Evolutionary conservation across 2,797 vertebrate genomes (phyloP).

Genomic region (Sebastes steindachneri): DNA sequence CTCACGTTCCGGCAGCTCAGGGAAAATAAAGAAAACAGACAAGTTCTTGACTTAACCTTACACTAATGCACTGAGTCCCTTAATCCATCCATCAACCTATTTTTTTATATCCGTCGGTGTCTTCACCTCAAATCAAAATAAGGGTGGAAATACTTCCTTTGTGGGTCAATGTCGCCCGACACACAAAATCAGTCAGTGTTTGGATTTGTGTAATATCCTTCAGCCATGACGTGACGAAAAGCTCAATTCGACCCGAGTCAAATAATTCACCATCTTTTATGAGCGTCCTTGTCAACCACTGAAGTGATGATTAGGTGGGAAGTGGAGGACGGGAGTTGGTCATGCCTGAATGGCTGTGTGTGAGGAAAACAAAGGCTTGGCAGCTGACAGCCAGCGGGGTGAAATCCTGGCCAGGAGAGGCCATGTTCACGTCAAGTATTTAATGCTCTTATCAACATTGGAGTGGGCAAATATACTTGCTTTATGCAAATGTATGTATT

Average conservation of each 20-base stretch:
- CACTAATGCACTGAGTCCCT: conserved; percentile 28
- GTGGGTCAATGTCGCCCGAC: conserved; percentile 46
- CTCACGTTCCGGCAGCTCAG: conserved; percentile 17
- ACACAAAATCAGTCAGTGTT: conserved; percentile 46
- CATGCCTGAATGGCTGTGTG: conserved; percentile 43
- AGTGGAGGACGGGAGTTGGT: conserved; percentile 61
- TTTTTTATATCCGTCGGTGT: not conserved
- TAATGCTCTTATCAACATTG: too few species aligned
- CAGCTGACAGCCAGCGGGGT: conserved; percentile 21
- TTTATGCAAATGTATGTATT: too few species aligned
- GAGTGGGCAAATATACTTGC: too few species aligned
- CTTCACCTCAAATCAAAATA: conserved; percentile 31
- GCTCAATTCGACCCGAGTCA: conserved; percentile 63
- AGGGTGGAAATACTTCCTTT: conserved; percentile 14
- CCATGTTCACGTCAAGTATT: not conserved
- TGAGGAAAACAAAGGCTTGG: conserved; percentile 59
- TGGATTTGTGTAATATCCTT: conserved; percentile 76
- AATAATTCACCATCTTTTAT: conserved; percentile 74
- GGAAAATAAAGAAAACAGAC: conserved; percentile 52
- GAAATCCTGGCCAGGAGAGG: conserved; percentile 10
- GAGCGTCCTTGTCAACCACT: conserved; percentile 74
- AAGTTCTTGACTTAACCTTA: conserved; percentile 54
- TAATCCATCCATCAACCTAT: conserved; percentile 47
- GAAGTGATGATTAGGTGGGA: conserved; percentile 73
- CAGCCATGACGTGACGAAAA: conserved; percentile 66